phyloP scores from a whole-genome alignment of 2,797 vertebrate species.

The Hirundo rustica region DNA sequence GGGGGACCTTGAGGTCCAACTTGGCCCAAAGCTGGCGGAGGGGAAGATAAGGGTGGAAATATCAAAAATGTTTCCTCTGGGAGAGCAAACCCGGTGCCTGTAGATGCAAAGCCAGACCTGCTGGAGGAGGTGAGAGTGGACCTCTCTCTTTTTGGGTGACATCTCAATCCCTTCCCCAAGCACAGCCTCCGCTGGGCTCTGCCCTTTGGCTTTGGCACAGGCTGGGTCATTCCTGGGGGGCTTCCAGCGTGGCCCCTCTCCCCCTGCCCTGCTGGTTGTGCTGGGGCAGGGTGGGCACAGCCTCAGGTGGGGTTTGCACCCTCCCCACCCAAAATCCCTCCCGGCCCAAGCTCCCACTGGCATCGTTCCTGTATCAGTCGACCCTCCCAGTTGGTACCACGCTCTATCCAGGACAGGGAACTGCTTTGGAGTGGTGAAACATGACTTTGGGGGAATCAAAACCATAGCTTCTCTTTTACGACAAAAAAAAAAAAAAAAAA shows the following conservation, averaged over 20 bases:
- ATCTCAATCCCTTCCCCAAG: neutral
- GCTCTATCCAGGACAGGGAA: conserved; percentile 54
- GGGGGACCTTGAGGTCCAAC: neutral
- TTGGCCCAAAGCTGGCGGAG: neutral
- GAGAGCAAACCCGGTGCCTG: conserved; percentile 68
- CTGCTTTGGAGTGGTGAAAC: conserved; percentile 54
- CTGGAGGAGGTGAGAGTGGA: neutral
- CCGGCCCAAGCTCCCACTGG: neutral
- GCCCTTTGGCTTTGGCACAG: neutral
- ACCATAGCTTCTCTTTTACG: conserved; percentile 69
- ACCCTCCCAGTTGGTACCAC: conserved; percentile 40
- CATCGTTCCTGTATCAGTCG: neutral
- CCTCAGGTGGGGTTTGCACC: neutral
- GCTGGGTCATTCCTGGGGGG: neutral
- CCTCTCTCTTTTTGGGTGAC: neutral
- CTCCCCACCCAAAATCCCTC: neutral
- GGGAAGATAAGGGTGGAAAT: neutral
- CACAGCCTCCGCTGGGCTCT: neutral
- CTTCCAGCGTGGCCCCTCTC: neutral
- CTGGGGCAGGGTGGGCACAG: neutral
- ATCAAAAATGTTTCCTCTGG: neutral
- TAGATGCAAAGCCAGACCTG: conserved; percentile 7
- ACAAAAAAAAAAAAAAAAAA: neutral
- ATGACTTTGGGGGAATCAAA: conserved; percentile 2
- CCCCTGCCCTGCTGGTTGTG: neutral